A percentile compares a stretch with the other conserved stretches of the same genome.
These are phyloP conservation scores for Scaptomyza polygonia DNA, from an alignment of 2,888 invertebrate genomes.

Conservation along the genomic window DNA sequence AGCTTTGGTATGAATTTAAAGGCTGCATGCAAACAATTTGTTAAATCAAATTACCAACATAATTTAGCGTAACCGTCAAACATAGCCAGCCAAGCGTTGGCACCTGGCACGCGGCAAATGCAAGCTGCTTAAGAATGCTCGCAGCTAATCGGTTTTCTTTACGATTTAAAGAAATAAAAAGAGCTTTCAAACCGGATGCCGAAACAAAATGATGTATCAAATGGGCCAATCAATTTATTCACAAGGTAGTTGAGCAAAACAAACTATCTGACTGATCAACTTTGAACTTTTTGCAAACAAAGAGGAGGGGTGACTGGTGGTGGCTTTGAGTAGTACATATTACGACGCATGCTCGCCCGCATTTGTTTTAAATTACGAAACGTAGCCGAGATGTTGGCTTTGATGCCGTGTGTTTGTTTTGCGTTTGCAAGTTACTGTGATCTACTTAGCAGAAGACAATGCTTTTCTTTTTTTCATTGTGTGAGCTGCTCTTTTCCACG, in stretches of 20 bases:
- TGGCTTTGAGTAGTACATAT: constrained; percentile 54
- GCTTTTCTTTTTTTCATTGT: constrained; percentile 70
- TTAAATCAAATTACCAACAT: constrained; percentile 74
- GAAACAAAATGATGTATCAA: neutral
- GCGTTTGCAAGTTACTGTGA: constrained; percentile 54
- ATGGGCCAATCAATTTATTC: constrained; percentile 14
- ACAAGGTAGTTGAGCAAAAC: constrained; percentile 14
- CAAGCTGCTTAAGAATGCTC: constrained; percentile 19
- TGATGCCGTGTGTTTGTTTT: constrained; percentile 60
- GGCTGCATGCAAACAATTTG: constrained; percentile 75
- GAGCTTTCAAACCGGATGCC: neutral
- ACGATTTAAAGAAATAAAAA: neutral
- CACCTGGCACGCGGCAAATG: constrained; percentile 37
- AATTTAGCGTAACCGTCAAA: constrained; percentile 64
- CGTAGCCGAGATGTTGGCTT: constrained; percentile 16
- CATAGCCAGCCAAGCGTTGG: constrained; percentile 48
- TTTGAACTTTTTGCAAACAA: constrained; percentile 67
- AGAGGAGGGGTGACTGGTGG: constrained; percentile 2
- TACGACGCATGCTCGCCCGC: constrained; percentile 66
- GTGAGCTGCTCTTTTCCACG: constrained; percentile 60
- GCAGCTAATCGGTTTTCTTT: constrained; percentile 2
- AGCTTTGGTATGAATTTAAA: constrained; percentile 42
- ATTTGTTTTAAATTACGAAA: constrained; percentile 65
- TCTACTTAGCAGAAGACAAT: constrained; percentile 74
- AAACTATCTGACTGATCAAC: constrained; percentile 58